Evolutionary conservation across 2,113 vertebrate genomes (phyloP).

Genomic region (Lepidothrix coronata): DNA sequence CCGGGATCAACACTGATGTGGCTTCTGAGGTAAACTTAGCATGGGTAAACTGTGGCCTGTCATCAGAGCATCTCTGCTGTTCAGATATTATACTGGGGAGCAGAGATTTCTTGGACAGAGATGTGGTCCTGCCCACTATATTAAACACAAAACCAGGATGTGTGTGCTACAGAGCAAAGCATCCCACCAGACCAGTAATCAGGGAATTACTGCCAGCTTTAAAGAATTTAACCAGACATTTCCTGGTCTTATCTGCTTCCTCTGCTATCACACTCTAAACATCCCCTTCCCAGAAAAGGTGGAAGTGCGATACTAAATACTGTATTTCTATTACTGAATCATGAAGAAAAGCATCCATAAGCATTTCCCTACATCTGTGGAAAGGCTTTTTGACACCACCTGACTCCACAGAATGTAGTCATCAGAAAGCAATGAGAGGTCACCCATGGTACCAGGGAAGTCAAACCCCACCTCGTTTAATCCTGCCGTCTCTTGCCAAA

Average conservation of each 20-base stretch:
- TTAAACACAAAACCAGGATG: background rate
- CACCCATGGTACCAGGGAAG: background rate
- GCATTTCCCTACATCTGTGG: background rate
- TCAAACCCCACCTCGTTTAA: conserved; percentile 86
- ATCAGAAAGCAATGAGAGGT: background rate
- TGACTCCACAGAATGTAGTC: background rate
- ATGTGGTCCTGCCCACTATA: background rate
- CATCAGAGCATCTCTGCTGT: background rate
- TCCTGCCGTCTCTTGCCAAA: conserved; percentile 91
- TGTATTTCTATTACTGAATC: background rate
- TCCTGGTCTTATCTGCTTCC: background rate
- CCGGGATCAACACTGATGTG: background rate
- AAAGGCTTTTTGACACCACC: background rate
- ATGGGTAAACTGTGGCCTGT: background rate
- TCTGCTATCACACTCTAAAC: background rate
- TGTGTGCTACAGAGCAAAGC: background rate
- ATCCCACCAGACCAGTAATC: background rate
- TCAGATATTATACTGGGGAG: background rate
- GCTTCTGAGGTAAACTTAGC: background rate
- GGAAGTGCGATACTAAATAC: background rate
- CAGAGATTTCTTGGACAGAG: background rate
- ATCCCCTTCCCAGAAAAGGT: conserved; percentile 22
- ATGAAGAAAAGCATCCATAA: background rate
- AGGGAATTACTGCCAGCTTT: background rate
- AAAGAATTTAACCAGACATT: conserved; percentile 24